Evolutionary conservation across 2,888 invertebrate genomes (phyloP).

Genomic region (Tiliacea citrago): DNA sequence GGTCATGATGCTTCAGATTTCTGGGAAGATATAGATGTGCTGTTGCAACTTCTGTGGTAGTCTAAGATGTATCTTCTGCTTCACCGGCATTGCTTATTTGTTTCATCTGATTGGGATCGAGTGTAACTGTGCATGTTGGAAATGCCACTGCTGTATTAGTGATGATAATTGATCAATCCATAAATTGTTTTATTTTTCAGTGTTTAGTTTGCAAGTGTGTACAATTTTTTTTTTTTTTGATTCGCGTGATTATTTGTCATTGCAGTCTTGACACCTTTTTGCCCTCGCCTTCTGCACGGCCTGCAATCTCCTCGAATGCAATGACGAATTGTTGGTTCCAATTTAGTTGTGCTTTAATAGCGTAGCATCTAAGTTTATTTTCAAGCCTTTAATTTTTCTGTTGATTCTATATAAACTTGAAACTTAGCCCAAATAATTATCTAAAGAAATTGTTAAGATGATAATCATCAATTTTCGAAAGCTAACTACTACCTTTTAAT

Average conservation of each 20-base stretch:
- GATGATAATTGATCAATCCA: slow-evolving; percentile 5
- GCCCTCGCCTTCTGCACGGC: background rate
- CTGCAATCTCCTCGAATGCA: background rate
- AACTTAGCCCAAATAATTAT: background rate
- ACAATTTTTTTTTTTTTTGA: background rate
- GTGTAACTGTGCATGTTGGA: slow-evolving; percentile 57
- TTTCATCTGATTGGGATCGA: slow-evolving; percentile 56
- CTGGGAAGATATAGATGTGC: slow-evolving; percentile 66
- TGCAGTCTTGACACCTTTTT: background rate
- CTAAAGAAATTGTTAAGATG: no score
- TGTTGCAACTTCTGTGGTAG: slow-evolving; percentile 77
- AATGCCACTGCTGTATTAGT: slow-evolving; percentile 47
- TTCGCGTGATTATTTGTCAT: background rate
- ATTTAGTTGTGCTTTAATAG: background rate
- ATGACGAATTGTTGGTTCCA: background rate
- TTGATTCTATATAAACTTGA: background rate
- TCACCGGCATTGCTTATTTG: slow-evolving; percentile 52
- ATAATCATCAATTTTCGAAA: background rate
- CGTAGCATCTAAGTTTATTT: background rate
- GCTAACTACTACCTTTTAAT: background rate
- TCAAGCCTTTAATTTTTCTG: background rate
- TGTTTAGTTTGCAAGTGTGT: background rate
- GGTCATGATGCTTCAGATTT: background rate
- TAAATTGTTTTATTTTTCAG: slow-evolving; percentile 3
- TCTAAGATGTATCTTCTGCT: slow-evolving; percentile 66